phyloP scores from a whole-genome alignment of 1,140 invertebrate species.

The Aporrectodea caliginosa region DNA sequence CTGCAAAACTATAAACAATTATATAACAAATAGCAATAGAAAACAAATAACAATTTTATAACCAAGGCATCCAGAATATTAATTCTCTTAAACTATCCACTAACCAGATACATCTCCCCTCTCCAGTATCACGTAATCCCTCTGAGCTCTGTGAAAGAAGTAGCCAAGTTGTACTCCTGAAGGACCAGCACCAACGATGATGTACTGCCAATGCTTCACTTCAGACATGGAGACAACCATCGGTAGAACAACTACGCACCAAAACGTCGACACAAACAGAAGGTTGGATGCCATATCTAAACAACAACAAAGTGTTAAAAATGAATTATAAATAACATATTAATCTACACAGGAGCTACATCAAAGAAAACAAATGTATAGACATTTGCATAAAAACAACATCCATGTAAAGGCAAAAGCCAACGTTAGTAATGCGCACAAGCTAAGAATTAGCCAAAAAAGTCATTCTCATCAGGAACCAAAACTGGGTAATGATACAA shows the following conservation, averaged over 20 bases:
- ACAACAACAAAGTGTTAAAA: neutral
- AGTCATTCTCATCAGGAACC: too few species aligned
- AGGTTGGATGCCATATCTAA: neutral
- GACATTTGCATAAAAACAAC: too few species aligned
- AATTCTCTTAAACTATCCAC: neutral
- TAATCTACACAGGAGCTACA: too few species aligned
- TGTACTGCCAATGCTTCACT: conserved; percentile 50
- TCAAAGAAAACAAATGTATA: too few species aligned
- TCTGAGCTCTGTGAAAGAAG: conserved; percentile 46
- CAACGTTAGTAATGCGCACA: too few species aligned
- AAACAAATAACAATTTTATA: too few species aligned
- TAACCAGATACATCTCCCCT: conserved; percentile 54
- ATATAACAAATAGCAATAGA: too few species aligned
- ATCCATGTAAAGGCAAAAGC: too few species aligned
- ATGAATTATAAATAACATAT: neutral
- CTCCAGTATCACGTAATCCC: conserved; percentile 58
- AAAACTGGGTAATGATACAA: too few species aligned
- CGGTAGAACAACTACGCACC: neutral
- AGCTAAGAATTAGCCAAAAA: too few species aligned
- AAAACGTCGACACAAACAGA: neutral
- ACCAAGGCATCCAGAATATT: too few species aligned
- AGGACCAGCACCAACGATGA: conserved; percentile 57
- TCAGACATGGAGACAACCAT: neutral
- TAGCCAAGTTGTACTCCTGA: conserved; percentile 57
- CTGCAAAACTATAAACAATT: too few species aligned